Evolutionary conservation across 1,140 invertebrate species (phyloP), one percentile per base, ranked within the genome.

Genomic region (Drosophila carrolli): DNA sequence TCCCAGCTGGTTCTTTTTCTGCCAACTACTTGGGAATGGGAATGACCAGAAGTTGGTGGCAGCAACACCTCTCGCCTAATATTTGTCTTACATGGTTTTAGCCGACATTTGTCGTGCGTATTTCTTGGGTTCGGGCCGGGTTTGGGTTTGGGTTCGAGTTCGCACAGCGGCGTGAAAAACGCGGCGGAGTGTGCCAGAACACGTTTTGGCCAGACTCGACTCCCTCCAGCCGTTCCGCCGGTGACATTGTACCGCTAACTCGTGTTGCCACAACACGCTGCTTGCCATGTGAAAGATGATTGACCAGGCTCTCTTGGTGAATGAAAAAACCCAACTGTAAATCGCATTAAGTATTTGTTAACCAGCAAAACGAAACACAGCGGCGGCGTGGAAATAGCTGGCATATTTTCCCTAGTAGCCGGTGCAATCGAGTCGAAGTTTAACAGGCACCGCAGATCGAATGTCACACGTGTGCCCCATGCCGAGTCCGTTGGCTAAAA

Each of bases 261-360:
- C 53, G 58, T 78, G 75, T 78, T 78, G 67, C 59, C 68, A 46
- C 72, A 81, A 75, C 62, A 59, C 46, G 62, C 74, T 60, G 78
- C 55, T 7, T 32, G 29, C 29, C 57, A 55, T 60, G 58, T 70
- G 75, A 78, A 78, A 78, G 76, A 78, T 78, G 76, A 79, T 73
- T 75, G 73, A 76, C 73, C 73, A 75, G 71, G 29, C 59, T 38
- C 46, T 57, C 27, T 32, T 13, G 43, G 50, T 70, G 66, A 70
- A 54, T 48, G 61, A 66, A 65, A 57, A 81, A 77, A 57, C 56
- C 51, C 66, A 76, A 72, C 58, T 81, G 79, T 81, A 81, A 81
- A 81, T 65, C 78, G 73, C 79, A 81, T 81, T 81, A 77, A 81
- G 70, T 81, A 77, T 81, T 81, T 81, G 78, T 81, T 77, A 81